Base-by-base conservation (phyloP, 2,797 vertebrate genomes). In the Sebastes cheni region DNA sequence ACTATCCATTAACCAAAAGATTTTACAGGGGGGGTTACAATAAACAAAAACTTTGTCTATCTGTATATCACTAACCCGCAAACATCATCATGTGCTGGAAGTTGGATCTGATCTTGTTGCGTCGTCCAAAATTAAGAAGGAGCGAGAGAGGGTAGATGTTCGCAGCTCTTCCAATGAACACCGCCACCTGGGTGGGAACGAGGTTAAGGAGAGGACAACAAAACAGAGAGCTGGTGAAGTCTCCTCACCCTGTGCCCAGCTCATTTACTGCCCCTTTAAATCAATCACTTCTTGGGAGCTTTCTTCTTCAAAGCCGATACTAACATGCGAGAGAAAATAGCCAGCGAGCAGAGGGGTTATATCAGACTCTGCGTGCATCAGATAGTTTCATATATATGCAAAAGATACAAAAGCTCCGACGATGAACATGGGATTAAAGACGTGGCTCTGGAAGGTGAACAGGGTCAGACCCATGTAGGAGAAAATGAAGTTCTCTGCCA, bases 71-170 rank as follows among this genome's bases (percentile, higher is more conserved):
- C 95, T 3, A 88, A 98, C 98, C 98, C 67, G 98, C 97, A 96
- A 99, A 99, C 98, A 99, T 99, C 98, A 99, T 99, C 98, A 99
- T 99, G 90, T 99, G 98, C 90, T 99, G 98, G 86, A 99, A 97
- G 93, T 99, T 99, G 55, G 96, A 96, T 86, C 95, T 94, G 56
- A 99, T 99, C 95, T 98, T 98, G 94, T 98, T 97, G 91, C 96
- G 96, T 79, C 98, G 96, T 29, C 98, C 98, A 93, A 99, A 79
- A 93, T 99, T 99, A 72, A 99, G 95, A 84, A 99, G 96, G 89
- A 98, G 97, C 25, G 98, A 99, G 50, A 99, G 96, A 1, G 98
- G 98, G 86, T 99, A 99, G 94, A 99, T 99, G 95, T 99, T 99
- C 16, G 97, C 97, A 12, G 97, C 98, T 96, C 98, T 97, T 77